phyloP scores from a whole-genome alignment of 2,113 vertebrate species.

The Theropithecus gelada region DNA sequence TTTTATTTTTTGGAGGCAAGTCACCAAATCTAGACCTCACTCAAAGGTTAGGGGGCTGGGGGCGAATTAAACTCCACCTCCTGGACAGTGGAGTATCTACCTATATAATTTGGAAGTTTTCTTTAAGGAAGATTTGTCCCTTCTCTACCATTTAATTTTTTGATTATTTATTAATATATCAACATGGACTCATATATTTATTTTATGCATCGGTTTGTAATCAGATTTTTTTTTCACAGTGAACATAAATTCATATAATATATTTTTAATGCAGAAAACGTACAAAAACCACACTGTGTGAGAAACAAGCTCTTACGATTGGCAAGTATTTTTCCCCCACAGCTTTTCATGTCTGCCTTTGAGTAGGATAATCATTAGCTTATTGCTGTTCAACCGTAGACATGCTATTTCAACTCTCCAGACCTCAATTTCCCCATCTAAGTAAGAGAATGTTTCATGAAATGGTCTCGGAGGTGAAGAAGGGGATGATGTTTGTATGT shows the following conservation, averaged over 20 bases:
- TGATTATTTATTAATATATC: background rate
- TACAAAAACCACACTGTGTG: background rate
- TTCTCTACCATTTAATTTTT: background rate
- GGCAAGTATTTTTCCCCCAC: background rate
- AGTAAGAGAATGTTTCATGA: background rate
- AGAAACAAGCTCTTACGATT: background rate
- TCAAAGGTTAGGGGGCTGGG: background rate
- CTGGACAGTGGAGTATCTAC: background rate
- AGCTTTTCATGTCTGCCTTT: background rate
- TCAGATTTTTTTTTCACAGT: background rate
- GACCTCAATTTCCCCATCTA: background rate
- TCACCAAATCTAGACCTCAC: background rate
- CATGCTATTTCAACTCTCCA: background rate
- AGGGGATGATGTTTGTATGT: background rate
- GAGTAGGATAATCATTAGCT: background rate
- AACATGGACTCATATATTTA: background rate
- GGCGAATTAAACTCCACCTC: background rate
- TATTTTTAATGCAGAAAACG: background rate
- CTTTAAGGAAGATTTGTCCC: background rate
- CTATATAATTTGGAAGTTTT: background rate
- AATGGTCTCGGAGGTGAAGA: background rate
- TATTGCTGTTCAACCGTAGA: background rate
- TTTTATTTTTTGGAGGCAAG: background rate
- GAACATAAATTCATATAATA: background rate
- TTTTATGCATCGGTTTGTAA: background rate